phyloP scores from a whole-genome alignment of 1,140 invertebrate species.

The Cecropterus lyciades region DNA sequence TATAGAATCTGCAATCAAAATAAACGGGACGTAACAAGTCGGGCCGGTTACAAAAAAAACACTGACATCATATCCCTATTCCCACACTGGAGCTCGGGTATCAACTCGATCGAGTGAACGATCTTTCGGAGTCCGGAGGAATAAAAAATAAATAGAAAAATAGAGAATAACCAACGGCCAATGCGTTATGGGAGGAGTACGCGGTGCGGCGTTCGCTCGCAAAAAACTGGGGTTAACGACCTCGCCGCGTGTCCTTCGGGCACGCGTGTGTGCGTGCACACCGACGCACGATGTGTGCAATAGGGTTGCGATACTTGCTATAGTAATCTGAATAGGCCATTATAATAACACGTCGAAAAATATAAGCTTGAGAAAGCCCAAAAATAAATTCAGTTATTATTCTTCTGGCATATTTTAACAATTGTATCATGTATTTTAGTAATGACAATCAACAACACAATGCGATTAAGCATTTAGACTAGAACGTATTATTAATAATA shows the following conservation, averaged over 20 bases:
- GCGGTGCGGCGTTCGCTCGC: slow-evolving; percentile 68
- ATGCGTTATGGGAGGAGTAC: slow-evolving; percentile 68
- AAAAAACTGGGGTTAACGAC: slow-evolving; percentile 78
- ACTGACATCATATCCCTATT: slow-evolving; percentile 76
- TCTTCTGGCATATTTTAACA: too few species aligned
- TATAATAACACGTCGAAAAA: too few species aligned
- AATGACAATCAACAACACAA: too few species aligned
- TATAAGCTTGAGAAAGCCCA: too few species aligned
- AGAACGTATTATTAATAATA: too few species aligned
- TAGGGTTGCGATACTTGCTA: too few species aligned
- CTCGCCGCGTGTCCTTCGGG: slow-evolving; percentile 78
- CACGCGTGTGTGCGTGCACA: slow-evolving; percentile 58
- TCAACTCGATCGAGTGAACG: slow-evolving; percentile 59
- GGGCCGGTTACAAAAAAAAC: slow-evolving; percentile 52
- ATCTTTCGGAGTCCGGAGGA: slow-evolving; percentile 62
- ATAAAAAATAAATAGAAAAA: slow-evolving; percentile 55
- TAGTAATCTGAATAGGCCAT: too few species aligned
- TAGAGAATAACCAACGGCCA: slow-evolving; percentile 69
- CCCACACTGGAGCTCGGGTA: slow-evolving; percentile 56
- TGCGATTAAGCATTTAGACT: too few species aligned
- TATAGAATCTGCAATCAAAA: slow-evolving; percentile 52
- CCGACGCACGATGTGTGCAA: slow-evolving; percentile 50
- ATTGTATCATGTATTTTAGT: too few species aligned
- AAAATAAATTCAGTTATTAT: too few species aligned
- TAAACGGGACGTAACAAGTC: slow-evolving; percentile 53